phyloP scores from a whole-genome alignment of 2,113 vertebrate genomes.

The Potamarius usumacintae region DNA sequence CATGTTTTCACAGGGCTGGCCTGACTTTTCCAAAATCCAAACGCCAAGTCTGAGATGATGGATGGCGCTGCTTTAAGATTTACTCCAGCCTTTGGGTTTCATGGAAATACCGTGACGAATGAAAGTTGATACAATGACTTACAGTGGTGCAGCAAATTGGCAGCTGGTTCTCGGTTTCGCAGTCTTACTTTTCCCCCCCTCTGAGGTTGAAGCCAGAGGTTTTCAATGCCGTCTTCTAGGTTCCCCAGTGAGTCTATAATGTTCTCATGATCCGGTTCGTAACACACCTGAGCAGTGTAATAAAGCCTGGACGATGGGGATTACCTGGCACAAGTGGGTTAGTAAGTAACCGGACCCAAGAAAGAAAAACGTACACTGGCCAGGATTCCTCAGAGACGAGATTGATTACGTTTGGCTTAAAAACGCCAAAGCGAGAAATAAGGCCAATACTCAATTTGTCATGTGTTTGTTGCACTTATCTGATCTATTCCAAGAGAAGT shows the following conservation, averaged over 20 bases:
- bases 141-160: background rate
- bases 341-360: background rate
- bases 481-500: slow-evolving; percentile 12
- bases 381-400: background rate
- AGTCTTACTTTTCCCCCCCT: background rate
- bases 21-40: background rate
- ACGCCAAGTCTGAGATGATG: background rate
- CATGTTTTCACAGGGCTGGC: slow-evolving; percentile 3
- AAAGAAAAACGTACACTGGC: background rate
- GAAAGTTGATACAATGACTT: background rate
- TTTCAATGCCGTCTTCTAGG: background rate
- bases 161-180: background rate
- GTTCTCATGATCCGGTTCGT: slow-evolving; percentile 1
- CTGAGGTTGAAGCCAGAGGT: background rate
- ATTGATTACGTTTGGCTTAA: background rate
- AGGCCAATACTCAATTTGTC: background rate
- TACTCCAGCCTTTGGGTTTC: background rate
- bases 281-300: background rate
- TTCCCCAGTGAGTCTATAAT: background rate
- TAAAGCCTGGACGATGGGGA: background rate
- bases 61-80: background rate
- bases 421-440: background rate
- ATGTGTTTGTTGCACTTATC: background rate
- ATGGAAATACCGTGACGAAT: background rate
- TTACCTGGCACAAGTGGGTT: slow-evolving; percentile 1